Evolutionary conservation across 2,888 invertebrate species (phyloP), one percentile per base, ranked within the genome.

Genomic region (Sicus ferrugineus): DNA sequence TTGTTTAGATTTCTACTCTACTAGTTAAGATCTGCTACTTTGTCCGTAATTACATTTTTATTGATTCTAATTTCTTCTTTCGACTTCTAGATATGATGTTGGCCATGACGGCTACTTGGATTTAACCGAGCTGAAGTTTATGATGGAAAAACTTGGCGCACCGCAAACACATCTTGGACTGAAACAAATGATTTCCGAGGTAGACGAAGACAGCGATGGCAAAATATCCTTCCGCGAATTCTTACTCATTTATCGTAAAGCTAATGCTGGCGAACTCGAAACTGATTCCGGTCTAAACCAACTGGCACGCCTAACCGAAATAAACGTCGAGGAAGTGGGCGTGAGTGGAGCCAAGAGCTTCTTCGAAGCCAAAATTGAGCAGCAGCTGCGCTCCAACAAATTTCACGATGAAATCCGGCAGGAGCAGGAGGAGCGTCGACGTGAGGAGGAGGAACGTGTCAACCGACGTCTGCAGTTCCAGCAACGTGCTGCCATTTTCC

Each of bases 101-200:
- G 94, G 94, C 52, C 90, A 88, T 74, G 97, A 98, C 85, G 95
- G 95, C 50, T 97, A 89, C 83, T 89, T 98, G 76, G 95, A 96
- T 85, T 87, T 98, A 74, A 90, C 90, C 30, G 97, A 98, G 85
- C 87, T 98, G 75, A 98, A 98, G 85, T 88, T 92, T 30, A 97
- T 97, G 96, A 97, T 97, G 97, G 98, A 98, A 86, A 92, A 94
- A 72, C 86, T 98, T 68, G 96, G 95, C 11, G 96, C 95, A 2
- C 97, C 98, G 16, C 98, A 98, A 86, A 98, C 98, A 0, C 97
- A 98, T 86, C 88, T 98, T 67, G 95, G 95, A 0, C 88, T 98
- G 30, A 98, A 98, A 84, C 92, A 91, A 46, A 97, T 98, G 96
- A 98, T 98, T 79, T 89, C 92, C 72, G 95, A 95, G 85, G 93